Conservation (phyloP, 92 coral and sea anemone species). For the Hydrozoanthus gracilis region DNA sequence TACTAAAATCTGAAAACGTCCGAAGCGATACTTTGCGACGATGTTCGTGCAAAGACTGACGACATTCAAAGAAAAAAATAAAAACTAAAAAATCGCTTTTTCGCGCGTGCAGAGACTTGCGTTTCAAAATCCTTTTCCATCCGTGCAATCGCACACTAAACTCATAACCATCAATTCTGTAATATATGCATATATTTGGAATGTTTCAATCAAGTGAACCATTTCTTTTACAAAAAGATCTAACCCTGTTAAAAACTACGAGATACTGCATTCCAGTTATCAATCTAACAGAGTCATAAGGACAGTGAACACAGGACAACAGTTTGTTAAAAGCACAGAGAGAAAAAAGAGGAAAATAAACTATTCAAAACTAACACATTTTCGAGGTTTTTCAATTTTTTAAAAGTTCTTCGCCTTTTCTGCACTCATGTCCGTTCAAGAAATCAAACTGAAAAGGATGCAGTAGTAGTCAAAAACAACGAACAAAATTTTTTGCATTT, state of each 20-base stretch:
- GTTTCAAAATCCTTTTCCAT: not conserved
- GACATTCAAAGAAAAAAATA: not conserved
- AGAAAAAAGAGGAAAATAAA: too few relatives aligned
- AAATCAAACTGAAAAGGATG: too few relatives aligned
- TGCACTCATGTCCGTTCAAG: too few relatives aligned
- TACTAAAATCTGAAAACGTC: too few relatives aligned
- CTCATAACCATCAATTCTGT: not conserved
- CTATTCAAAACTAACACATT: too few relatives aligned
- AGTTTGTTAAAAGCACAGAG: too few relatives aligned
- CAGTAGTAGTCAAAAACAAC: too few relatives aligned
- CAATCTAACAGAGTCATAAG: not conserved
- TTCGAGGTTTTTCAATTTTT: too few relatives aligned
- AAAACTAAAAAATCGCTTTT: not conserved
- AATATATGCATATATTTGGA: not conserved
- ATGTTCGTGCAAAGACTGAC: not conserved
- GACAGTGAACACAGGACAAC: too few relatives aligned
- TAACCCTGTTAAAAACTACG: not conserved
- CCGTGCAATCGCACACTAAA: not conserved
- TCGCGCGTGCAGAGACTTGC: not conserved
- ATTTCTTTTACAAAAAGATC: not conserved
- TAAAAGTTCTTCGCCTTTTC: too few relatives aligned
- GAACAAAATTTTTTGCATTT: too few relatives aligned
- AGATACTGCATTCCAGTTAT: not conserved
- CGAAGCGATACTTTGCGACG: too few relatives aligned
- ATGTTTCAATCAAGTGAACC: constrained; percentile 7